Evolutionary conservation across 2,113 vertebrate genomes (phyloP), one percentile per base, ranked within the genome.

Genomic region (Chaetodon trifascialis): DNA sequence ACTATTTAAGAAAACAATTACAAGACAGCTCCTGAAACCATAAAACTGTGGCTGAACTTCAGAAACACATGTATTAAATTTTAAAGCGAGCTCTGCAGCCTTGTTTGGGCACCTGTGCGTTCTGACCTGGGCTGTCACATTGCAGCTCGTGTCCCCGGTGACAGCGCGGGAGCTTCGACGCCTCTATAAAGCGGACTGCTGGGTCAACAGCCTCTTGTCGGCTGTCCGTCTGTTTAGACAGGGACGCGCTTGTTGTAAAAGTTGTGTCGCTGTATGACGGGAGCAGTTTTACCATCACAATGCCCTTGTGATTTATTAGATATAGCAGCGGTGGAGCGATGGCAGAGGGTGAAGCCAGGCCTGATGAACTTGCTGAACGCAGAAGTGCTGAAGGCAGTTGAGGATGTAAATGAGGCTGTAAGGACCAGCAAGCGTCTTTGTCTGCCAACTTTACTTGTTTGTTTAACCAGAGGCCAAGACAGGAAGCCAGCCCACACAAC

Each of bases 391-490:
- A 65, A 94, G 88, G 94, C 91, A 80, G 86, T 91, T 92, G 86
- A 92, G 93, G 94, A 96, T 96, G 95, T 95, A 96, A 97, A 96
- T 96, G 91, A 95, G 94, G 94, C 88, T 90, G 94, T 86, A 88
- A 94, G 92, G 86, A 90, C 84, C 94, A 92, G 95, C 90, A 59
- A 80, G 83, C 55, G 85, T 84, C 87, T 94, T 95, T 94, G 92
- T 86, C 55, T 81, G 40, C 69, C 16, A 66, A 87, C 91, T 94
- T 95, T 82, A 91, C 90, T 90, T 95, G 88, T 95, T 96, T 96
- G 93, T 95, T 94, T 95, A 95, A 96, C 93, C 94, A 95, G 94
- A 95, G 92, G 93, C 93, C 93, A 76, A 92, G 90, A 94, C 94
- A 94, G 95, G 95, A 95, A 92, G 94, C 95, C 94, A 86, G 93